Base-by-base conservation (phyloP, 2,797 vertebrate genomes). In the Tangara arthus region DNA sequence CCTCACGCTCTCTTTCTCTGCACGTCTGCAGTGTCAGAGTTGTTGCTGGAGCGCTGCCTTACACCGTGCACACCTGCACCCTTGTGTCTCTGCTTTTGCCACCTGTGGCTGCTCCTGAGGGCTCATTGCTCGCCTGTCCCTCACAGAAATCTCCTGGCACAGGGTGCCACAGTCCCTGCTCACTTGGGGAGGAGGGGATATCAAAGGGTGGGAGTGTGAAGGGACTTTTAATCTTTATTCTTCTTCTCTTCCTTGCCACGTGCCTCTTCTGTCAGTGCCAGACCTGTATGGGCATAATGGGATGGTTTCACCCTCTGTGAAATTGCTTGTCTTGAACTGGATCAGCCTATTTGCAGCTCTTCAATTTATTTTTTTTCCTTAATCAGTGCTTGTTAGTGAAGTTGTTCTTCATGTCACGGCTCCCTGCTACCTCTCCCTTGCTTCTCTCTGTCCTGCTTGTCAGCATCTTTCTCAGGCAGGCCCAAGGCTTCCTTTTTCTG, bases 31-130 rank as follows among this genome's bases (percentile, higher is more conserved):
- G 73, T 10, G 34, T 91, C 19, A 68, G 90, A 81, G 59, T 61
- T 91, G 88, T 53, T 79, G 30, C 20, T 90, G 95, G 94, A 96
- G 78, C 4, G 9, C 91, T 66, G 93, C 97, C 97, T 97, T 96
- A 82, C 2, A 2, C 63, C 9, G 0, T 11, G 3, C 39, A 42
- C 3, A 9, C 46, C 59, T 59, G 70, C 1, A 1, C 10, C 79
- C 39, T 44, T 17, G 18, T 26, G 11, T 86, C 46, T 82, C 84
- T 73, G n/a, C 72, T 56, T 76, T 59, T 53, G 37, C 57, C 63
- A 59, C 82, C 65, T 42, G 57, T 71, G 73, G 72, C 70, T 79
- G 59, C 85, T 60, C n/a, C 60, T 50, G 44, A 42, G 70, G 72
- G 53, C 6, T 3, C 1, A 4, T 21, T 47, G 47, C 82, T 91